Evolutionary conservation across 1,140 invertebrate species (phyloP).

Genomic region (Trinorchestia longiramus): DNA sequence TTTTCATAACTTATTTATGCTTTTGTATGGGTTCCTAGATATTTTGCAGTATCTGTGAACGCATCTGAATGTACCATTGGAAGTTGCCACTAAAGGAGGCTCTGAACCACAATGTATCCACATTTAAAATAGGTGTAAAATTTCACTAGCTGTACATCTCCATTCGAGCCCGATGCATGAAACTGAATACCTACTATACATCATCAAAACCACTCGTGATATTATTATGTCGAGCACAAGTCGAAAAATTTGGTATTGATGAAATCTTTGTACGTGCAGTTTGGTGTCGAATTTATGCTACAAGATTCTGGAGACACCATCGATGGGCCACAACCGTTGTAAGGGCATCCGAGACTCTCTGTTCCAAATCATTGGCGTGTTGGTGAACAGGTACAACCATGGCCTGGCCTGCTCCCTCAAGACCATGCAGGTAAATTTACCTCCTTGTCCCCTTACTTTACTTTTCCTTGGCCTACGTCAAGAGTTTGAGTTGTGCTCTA

Average conservation of each 20-base stretch:
- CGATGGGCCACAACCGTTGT: slow-evolving; percentile 73
- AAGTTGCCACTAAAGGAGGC: too few species aligned
- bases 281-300: slow-evolving; percentile 80
- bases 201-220: neutral
- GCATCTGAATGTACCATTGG: too few species aligned
- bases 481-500: too few species aligned
- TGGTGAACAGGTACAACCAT: slow-evolving; percentile 87
- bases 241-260: neutral
- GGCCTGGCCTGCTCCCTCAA: slow-evolving; percentile 77
- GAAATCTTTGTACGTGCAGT: slow-evolving; percentile 70
- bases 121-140: too few species aligned
- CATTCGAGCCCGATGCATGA: too few species aligned
- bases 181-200: neutral
- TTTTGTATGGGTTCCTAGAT: too few species aligned
- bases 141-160: too few species aligned
- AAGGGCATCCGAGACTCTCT: slow-evolving; percentile 79
- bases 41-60: too few species aligned
- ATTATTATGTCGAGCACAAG: neutral
- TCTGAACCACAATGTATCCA: too few species aligned
- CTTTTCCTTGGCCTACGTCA: neutral
- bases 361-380: slow-evolving; percentile 82
- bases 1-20: too few species aligned
- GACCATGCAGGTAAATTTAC: slow-evolving; percentile 76
- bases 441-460: neutral
- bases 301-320: slow-evolving; percentile 79